Percentiles rank a stretch among this genome's conserved stretches.
Evolutionary conservation across 2,888 invertebrate genomes (phyloP).

Genomic region (Rapana venosa): DNA sequence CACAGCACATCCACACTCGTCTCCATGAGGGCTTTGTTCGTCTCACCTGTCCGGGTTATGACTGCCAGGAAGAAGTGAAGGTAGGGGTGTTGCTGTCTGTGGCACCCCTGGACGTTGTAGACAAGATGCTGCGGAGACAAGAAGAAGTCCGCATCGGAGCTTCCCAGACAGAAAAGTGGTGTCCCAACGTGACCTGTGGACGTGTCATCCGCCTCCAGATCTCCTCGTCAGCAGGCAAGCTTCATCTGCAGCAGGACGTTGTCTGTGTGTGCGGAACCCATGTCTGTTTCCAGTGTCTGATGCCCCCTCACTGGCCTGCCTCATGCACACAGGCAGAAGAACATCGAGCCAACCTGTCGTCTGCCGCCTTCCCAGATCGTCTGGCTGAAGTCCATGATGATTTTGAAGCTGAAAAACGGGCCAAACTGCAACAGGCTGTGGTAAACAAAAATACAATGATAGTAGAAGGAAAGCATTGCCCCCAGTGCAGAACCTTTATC

Average conservation of each 20-base stretch:
- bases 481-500: conserved; percentile 43
- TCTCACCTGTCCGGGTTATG: conserved; percentile 51
- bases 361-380: background rate
- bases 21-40: conserved; percentile 42
- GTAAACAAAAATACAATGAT: background rate
- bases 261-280: conserved; percentile 49
- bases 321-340: conserved; percentile 49
- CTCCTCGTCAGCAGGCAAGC: background rate
- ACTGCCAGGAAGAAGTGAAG: conserved; percentile 47
- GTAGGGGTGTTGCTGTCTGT: conserved; percentile 49
- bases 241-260: conserved; percentile 38
- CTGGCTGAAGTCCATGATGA: conserved; percentile 24
- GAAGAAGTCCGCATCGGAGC: conserved; percentile 42
- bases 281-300: conserved; percentile 52
- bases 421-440: background rate
- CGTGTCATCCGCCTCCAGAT: conserved; percentile 43
- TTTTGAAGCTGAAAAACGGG: background rate
- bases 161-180: conserved; percentile 50
- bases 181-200: conserved; percentile 53
- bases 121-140: conserved; percentile 38
- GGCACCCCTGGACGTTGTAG: conserved; percentile 46
- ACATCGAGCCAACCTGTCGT: conserved; percentile 34
- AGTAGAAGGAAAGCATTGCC: conserved; percentile 47
- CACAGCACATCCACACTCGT: conserved; percentile 43
- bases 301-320: conserved; percentile 54